Conservation (phyloP, 2,113 vertebrate genomes). For the Crotophaga sulcirostris region DNA sequence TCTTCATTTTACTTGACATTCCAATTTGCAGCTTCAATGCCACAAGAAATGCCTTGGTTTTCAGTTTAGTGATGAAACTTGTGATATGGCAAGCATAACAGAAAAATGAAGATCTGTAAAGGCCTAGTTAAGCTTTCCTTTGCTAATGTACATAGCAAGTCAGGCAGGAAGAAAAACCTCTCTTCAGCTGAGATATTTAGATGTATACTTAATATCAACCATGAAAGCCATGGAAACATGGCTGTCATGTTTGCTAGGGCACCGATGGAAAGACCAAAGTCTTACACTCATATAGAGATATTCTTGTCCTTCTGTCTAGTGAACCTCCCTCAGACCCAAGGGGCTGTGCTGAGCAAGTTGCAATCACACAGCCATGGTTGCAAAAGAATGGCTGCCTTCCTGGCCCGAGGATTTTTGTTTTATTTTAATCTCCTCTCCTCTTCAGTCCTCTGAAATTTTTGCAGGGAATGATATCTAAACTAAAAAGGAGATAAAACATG, state of each 20-base stretch:
- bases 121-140: conserved; percentile 11
- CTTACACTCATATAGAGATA: background rate
- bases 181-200: background rate
- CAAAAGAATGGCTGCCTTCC: background rate
- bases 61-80: conserved; percentile 39
- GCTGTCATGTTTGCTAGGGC: background rate
- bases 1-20: conserved; percentile 67
- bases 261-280: background rate
- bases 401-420: background rate
- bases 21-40: conserved; percentile 66
- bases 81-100: conserved; percentile 47
- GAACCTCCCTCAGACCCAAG: background rate
- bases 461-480: background rate
- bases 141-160: background rate
- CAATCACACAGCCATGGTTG: background rate
- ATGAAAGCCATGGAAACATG: background rate
- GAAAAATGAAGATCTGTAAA: conserved; percentile 43
- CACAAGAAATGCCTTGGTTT: conserved; percentile 51
- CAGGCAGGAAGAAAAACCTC: background rate
- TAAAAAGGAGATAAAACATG: background rate
- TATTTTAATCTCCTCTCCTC: background rate
- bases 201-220: background rate
- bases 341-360: background rate
- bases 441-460: background rate
- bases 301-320: background rate